Base-by-base conservation (phyloP, 2,797 vertebrate species). In the Lepidocolaptes lacrymiger region DNA sequence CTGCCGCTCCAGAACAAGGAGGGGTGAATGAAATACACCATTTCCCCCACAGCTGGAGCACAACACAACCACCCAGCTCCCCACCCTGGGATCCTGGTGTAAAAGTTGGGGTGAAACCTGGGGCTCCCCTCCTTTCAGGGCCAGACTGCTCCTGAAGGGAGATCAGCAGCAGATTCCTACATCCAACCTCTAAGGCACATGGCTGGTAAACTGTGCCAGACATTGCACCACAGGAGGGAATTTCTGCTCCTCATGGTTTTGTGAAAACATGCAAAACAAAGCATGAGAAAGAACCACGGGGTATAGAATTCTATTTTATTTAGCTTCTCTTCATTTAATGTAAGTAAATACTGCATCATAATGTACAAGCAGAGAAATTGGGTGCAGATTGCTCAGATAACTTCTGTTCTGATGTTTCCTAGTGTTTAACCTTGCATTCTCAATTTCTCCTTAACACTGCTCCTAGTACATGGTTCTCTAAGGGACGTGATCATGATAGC, bases 1-100 rank as follows among this genome's bases (percentile, higher is more conserved):
- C 41, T 34, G 13, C 24, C 4, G 1, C 75, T 41, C 34, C 51
- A 20, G 85, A 32, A 1, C 1, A 5, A 23, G 64, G n/a, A 5
- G 8, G 2, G 10, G 12, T 7, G 10, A 58, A n/a, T 14, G 10
- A 69, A 56, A 41, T 12, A 24, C 3, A 39, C 4, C 2, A 3
- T 48, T 62, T 80, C 56, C 44, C 17, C 36, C 41, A 55, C 8
- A 85, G 34, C 46, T 51, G 43, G 34, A 79, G 37, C 12, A 28
- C 37, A 59, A 27, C 55, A n/a, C 0, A 0, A n/a, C 23, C 51
- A 48, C 39, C 39, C 24, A 28, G 39, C 14, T 72, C 13, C 21
- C 11, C 34, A 18, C 32, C 2, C 4, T 10, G 43, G 10, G 2
- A 21, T 75, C 27, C 36, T 4, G 2, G 12, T 54, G 18, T 68